Conservation (phyloP, 2,888 invertebrate genomes). For the Hetaerina titia region DNA sequence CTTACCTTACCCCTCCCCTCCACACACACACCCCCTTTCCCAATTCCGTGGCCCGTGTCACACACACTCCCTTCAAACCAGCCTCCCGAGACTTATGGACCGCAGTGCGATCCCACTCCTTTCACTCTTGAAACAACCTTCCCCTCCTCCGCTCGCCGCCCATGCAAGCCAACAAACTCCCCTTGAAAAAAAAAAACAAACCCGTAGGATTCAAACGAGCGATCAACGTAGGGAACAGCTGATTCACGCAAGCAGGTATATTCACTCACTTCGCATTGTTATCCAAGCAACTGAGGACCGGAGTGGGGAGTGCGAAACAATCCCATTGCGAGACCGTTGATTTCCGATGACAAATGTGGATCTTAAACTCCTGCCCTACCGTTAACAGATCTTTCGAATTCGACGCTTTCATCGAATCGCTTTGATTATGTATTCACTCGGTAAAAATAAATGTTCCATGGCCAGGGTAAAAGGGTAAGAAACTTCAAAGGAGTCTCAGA, state of each 20-base stretch:
- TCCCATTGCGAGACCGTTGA: neutral
- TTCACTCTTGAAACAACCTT: constrained; percentile 45
- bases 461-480: too few relatives aligned
- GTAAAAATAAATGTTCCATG: too few relatives aligned
- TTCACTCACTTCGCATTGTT: neutral
- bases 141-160: neutral
- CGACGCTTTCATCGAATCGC: neutral
- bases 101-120: constrained; percentile 25
- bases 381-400: neutral
- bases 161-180: neutral
- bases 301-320: neutral
- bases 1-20: neutral
- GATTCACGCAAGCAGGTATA: constrained; percentile 36
- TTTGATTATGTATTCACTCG: neutral
- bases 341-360: neutral
- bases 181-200: neutral
- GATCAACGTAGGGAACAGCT: constrained; percentile 49
- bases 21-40: neutral
- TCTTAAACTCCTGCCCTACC: neutral
- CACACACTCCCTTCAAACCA: too few relatives aligned
- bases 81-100: constrained; percentile 44
- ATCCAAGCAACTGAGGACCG: neutral
- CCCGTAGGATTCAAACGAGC: neutral
- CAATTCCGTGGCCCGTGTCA: neutral
- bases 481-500: too few relatives aligned